Conservation (phyloP, 53 echinoderm and acorn worm species). For the Temnopleurus reevesii region DNA sequence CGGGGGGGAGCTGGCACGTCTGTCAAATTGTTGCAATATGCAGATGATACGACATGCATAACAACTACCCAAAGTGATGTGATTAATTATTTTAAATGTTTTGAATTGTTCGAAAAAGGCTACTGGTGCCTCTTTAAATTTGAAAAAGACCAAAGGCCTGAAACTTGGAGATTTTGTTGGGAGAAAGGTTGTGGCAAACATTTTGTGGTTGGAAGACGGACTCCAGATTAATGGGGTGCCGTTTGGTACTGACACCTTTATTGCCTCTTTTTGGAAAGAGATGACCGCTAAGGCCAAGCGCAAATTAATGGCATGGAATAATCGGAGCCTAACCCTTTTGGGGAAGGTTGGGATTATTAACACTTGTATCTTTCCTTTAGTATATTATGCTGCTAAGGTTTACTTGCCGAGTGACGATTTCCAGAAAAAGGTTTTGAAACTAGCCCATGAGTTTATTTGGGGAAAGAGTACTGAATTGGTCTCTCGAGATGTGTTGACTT, state of each 20-base stretch:
- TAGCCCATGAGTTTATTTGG: neutral
- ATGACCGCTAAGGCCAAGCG: neutral
- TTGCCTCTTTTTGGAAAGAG: no score
- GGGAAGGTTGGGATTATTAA: neutral
- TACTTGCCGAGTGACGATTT: neutral
- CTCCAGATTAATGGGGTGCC: neutral
- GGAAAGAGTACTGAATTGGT: neutral
- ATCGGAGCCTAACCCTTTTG: neutral
- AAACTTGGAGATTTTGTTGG: neutral
- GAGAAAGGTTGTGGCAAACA: neutral
- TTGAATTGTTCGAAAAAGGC: conserved; percentile 43
- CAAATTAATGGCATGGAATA: neutral
- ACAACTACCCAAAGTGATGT: conserved; percentile 38
- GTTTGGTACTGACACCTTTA: no score
- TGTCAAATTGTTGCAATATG: conserved; percentile 60
- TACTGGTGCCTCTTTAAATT: conserved; percentile 37
- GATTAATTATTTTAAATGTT: neutral
- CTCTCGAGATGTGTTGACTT: neutral
- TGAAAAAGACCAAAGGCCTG: conserved; percentile 16
- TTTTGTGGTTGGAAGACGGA: neutral
- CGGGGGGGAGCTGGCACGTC: conserved; percentile 52
- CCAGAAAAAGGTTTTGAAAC: neutral
- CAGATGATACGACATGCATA: conserved; percentile 65
- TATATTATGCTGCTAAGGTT: neutral
- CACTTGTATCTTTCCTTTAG: neutral